These are phyloP conservation scores for Ooceraea biroi DNA, from an alignment of 1,140 invertebrate genomes.

Conservation along the genomic window DNA sequence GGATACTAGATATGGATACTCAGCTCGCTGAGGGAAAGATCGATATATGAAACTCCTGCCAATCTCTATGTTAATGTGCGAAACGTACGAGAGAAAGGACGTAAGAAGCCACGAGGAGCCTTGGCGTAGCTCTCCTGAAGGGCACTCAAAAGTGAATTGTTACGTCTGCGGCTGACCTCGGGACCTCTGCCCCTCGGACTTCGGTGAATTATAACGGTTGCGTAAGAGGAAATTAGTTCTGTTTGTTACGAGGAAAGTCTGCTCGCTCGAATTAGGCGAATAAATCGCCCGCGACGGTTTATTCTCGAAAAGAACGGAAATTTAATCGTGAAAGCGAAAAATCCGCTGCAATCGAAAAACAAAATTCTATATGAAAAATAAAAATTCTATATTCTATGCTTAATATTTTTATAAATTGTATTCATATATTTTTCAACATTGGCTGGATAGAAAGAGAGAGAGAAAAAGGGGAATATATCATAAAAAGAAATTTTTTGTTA, in stretches of 20 bases:
- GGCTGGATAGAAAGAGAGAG: too few species aligned
- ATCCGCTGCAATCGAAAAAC: neutral
- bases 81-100: conserved; percentile 45
- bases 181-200: conserved; percentile 79
- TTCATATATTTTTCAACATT: neutral
- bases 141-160: conserved; percentile 87
- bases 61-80: conserved; percentile 86
- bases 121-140: conserved; percentile 79
- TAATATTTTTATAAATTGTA: neutral
- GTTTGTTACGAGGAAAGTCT: conserved; percentile 67
- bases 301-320: conserved; percentile 1
- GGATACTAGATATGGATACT: conserved; percentile 77
- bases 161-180: conserved; percentile 86
- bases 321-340: conserved; percentile 12
- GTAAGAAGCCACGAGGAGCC: conserved; percentile 62
- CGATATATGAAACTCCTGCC: conserved; percentile 85
- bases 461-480: neutral
- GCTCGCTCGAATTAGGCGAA: conserved; percentile 50
- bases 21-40: conserved; percentile 80
- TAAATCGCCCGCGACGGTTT: conserved; percentile 19
- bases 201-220: conserved; percentile 81
- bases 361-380: neutral
- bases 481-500: neutral
- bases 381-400: neutral
- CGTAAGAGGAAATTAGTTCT: conserved; percentile 74